These are phyloP conservation scores for Oxycera nigricornis DNA, from an alignment of 2,888 invertebrate species.

Conservation along the genomic window DNA sequence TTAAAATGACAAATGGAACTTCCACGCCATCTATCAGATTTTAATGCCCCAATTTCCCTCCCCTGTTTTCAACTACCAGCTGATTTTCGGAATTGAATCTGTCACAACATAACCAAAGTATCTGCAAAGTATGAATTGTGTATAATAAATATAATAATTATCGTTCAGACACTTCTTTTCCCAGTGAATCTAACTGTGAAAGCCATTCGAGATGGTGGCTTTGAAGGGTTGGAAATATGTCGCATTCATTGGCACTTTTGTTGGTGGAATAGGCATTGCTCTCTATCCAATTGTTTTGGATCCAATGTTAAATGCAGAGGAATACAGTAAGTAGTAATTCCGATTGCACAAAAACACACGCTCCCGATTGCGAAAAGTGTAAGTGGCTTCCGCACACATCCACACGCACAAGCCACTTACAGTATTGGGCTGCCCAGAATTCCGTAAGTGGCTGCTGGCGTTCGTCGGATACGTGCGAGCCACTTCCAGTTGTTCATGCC, in stretches of 20 bases:
- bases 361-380: no score
- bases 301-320: constrained; percentile 68
- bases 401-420: no score
- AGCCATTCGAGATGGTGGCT: constrained; percentile 34
- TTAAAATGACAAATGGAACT: no score
- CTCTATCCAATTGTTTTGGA: constrained; percentile 69
- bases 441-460: no score
- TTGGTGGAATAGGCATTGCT: constrained; percentile 65
- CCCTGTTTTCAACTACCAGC: background rate
- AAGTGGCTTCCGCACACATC: no score
- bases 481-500: no score
- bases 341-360: constrained; percentile 29
- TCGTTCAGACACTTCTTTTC: no score
- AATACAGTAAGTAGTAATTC: constrained; percentile 60
- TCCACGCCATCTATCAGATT: background rate
- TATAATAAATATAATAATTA: no score
- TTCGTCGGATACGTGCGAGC: no score
- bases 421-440: no score
- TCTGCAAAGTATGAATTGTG: no score
- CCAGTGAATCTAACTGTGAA: background rate
- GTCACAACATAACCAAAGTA: background rate
- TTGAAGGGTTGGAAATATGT: constrained; percentile 67
- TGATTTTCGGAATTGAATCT: background rate
- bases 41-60: background rate
- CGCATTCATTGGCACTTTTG: constrained; percentile 65